Conservation (phyloP, 2,888 invertebrate genomes). For the Drosophila subquinaria region DNA sequence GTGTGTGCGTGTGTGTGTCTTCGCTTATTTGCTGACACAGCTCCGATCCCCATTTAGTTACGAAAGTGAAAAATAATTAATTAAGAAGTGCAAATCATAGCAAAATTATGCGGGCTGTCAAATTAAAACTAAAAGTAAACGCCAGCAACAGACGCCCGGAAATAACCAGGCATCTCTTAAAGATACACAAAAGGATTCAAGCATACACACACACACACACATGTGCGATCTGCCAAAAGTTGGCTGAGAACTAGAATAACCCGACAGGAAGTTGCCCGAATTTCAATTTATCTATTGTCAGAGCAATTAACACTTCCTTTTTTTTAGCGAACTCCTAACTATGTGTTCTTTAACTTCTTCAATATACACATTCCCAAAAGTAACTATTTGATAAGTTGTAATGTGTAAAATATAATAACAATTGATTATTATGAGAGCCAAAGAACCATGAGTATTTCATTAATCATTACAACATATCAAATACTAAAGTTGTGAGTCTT, state of each 20-base stretch:
- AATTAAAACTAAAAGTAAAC: slow-evolving; percentile 69
- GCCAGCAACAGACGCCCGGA: slow-evolving; percentile 63
- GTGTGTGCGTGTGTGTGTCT: slow-evolving; percentile 21
- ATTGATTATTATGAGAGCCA: not conserved
- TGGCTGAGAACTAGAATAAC: slow-evolving; percentile 6
- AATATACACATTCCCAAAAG: not conserved
- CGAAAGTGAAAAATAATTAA: slow-evolving; percentile 75
- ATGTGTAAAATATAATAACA: not conserved
- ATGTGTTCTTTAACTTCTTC: not conserved
- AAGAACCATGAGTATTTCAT: too few relatives aligned
- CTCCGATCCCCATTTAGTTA: slow-evolving; percentile 60
- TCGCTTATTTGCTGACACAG: slow-evolving; percentile 66
- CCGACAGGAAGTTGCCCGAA: slow-evolving; percentile 26
- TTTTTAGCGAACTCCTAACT: not conserved
- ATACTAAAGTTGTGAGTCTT: too few relatives aligned
- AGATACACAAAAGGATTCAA: slow-evolving; percentile 41
- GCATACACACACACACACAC: slow-evolving; percentile 5
- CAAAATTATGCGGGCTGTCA: slow-evolving; percentile 77
- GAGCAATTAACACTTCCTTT: slow-evolving; percentile 33
- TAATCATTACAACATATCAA: too few relatives aligned
- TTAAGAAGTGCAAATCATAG: slow-evolving; percentile 80
- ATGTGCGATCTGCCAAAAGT: not conserved
- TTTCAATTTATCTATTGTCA: slow-evolving; percentile 36
- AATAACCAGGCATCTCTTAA: slow-evolving; percentile 54
- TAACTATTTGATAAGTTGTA: too few relatives aligned